Conservation (phyloP, 2,113 vertebrate species). For the Anhinga rufa region DNA sequence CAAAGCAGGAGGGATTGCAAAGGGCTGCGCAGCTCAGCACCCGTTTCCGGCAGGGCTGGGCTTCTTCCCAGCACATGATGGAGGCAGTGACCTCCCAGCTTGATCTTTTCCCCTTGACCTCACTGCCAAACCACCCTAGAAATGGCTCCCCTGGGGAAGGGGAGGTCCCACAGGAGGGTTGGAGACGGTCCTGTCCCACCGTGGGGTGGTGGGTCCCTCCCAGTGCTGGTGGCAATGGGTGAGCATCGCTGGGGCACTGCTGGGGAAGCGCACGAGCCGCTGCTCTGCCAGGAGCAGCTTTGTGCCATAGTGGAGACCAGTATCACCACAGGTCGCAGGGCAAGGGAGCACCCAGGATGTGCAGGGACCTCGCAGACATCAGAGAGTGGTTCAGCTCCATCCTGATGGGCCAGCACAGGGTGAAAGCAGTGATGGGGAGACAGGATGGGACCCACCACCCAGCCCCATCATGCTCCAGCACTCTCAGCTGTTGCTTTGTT, state of each 20-base stretch:
- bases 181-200: neutral
- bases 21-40: neutral
- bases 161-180: neutral
- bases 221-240: neutral
- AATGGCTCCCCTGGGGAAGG: neutral
- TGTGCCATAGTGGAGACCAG: neutral
- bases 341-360: fast-evolving
- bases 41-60: neutral
- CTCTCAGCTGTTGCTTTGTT: neutral
- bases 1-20: neutral
- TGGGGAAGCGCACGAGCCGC: neutral
- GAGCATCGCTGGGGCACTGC: neutral
- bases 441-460: neutral
- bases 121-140: neutral
- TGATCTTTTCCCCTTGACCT: neutral
- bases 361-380: neutral
- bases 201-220: neutral
- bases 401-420: neutral
- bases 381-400: neutral
- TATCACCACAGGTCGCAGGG: no score
- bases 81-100: neutral
- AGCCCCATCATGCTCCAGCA: neutral
- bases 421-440: neutral
- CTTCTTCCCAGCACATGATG: neutral
- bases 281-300: neutral